A percentile compares a stretch with the other conserved stretches of the same genome.
Evolutionary conservation across 2,888 invertebrate genomes (phyloP).

Genomic region (Micropterix aruncella): DNA sequence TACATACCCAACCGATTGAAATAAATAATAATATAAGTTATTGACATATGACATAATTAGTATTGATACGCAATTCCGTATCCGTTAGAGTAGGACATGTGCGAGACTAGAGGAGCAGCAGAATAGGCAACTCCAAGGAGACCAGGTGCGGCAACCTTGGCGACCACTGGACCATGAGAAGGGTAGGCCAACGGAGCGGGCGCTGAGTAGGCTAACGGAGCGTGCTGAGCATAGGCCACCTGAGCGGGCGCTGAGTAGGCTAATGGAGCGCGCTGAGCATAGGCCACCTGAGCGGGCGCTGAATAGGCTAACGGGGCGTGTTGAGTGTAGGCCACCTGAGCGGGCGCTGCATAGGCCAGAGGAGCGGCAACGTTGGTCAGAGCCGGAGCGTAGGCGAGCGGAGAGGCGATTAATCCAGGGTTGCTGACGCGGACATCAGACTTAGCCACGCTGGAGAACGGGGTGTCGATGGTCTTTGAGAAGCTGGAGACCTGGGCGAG

Average conservation of each 20-base stretch:
- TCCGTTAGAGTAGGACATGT: slow-evolving; percentile 42
- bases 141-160: slow-evolving; percentile 30
- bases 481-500: slow-evolving; percentile 51
- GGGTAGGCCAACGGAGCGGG: no score
- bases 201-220: no score
- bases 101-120: slow-evolving; percentile 45
- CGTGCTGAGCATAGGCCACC: no score
- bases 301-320: no score
- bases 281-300: no score
- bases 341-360: slow-evolving; percentile 13
- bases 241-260: no score
- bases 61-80: slow-evolving; percentile 40
- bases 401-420: slow-evolving; percentile 35
- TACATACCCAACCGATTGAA: no score
- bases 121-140: slow-evolving; percentile 45
- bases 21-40: no score
- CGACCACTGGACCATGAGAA: no score
- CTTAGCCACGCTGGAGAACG: slow-evolving; percentile 57
- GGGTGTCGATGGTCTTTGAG: slow-evolving; percentile 55
- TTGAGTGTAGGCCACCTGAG: slow-evolving; percentile 7
- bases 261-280: no score
- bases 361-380: slow-evolving; percentile 17
- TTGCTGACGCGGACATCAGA: slow-evolving; percentile 57
- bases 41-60: no score
- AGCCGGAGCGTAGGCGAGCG: slow-evolving; percentile 21